These are phyloP conservation scores for Onchidella celtica DNA, from an alignment of 2,888 invertebrate species.

Conservation along the genomic window DNA sequence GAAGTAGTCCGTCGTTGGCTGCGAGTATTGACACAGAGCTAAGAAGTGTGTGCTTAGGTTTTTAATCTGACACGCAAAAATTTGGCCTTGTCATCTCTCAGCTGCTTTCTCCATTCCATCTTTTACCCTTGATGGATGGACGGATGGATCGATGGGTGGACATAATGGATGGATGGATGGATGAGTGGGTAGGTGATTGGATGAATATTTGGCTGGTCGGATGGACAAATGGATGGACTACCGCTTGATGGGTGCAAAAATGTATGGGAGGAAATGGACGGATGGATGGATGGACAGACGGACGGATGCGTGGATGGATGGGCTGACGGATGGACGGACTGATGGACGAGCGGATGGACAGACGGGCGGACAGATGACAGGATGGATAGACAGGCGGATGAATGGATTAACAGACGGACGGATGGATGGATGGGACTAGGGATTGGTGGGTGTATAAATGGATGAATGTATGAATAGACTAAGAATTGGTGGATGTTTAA, in stretches of 20 bases:
- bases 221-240: neutral
- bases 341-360: neutral
- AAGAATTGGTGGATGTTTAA: neutral
- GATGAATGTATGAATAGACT: neutral
- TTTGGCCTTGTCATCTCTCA: neutral
- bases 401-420: neutral
- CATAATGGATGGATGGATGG: neutral
- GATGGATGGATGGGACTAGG: neutral
- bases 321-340: neutral
- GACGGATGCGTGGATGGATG: conserved; percentile 5
- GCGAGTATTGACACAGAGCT: conserved; percentile 20
- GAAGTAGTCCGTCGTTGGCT: neutral
- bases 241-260: neutral
- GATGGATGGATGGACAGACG: neutral
- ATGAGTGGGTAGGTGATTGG: neutral
- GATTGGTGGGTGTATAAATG: neutral
- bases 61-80: conserved; percentile 10
- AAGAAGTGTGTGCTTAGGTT: conserved; percentile 36
- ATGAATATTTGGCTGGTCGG: neutral
- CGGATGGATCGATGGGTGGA: no score
- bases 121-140: neutral
- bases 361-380: neutral
- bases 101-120: neutral
- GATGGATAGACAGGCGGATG: neutral
- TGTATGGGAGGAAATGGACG: neutral